Base-by-base conservation (phyloP, 2,888 invertebrate genomes). In the Amphipoea oculea region DNA sequence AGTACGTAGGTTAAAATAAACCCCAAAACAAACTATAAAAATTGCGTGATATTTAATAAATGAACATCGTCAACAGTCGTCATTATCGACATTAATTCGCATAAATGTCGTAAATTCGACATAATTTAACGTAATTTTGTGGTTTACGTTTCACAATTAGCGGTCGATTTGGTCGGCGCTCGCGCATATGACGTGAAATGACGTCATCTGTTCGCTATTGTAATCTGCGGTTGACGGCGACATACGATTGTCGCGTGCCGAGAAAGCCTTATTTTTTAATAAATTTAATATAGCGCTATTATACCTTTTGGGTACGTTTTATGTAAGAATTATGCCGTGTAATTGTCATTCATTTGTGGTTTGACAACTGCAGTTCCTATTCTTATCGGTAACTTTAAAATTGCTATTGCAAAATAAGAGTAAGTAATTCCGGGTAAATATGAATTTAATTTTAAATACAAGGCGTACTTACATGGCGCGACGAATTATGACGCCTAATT, bases 141-240 rank as follows among this genome's bases (percentile, higher is more conserved):
- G 94, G 95, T 94, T 93, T 91, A 88, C 86, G 86, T 92, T 75
- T 93, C 89, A 88, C 92, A 93, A 95, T 96, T 96, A 94, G 95
- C 88, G 95, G 96, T 95, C 86, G 91, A 86, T 89, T 88, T 81
- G 78, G 76, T 82, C 86, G 85, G 80, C 86, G 85, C 73, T 72
- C 66, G 82, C 88, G 83, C 88, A 87, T 84, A 82, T 80, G 77
- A 72, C 72, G 63, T 45, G 42, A 42, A 62, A 63, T 72, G 72
- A 48, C 76, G 76, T 88, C 92, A 94, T 93, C 91, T 92, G 92
- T 89, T 79, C 83, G 84, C 74, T 89, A 92, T 92, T 92, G 90
- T 91, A 86, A 88, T 88, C 86, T 92, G 92, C 87, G 91, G 92
- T 92, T 88, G 79, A 76, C 48, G 83, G 81, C 86, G 86, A 90